Conservation (phyloP, 2,797 vertebrate genomes). For the Sebastiscus albofasciatus region DNA sequence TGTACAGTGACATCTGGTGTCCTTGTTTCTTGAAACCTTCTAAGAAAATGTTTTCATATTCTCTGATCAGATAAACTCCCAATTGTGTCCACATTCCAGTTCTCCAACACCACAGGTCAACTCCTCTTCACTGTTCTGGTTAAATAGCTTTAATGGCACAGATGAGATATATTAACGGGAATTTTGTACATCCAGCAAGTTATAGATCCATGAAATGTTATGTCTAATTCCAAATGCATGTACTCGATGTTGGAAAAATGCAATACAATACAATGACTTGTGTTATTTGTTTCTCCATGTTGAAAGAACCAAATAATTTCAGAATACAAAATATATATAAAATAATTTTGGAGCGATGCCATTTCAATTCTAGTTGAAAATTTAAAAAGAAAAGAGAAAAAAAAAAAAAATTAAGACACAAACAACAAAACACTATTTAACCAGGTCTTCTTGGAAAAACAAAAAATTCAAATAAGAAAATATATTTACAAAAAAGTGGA, state of each 20-base stretch:
- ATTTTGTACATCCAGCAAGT: neutral
- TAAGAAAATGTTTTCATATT: neutral
- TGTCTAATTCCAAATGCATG: neutral
- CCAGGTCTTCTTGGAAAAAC: constrained; percentile 54
- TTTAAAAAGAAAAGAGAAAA: neutral
- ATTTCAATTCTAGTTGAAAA: neutral
- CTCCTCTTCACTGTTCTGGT: constrained; percentile 40
- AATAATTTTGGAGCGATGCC: neutral
- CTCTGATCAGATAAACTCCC: neutral
- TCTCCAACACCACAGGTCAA: neutral
- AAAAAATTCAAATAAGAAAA: constrained; percentile 46
- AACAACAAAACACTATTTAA: constrained; percentile 33
- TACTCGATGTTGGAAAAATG: neutral
- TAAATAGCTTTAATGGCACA: constrained; percentile 71
- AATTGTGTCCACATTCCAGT: neutral
- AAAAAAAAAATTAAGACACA: neutral
- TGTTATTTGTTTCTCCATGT: neutral
- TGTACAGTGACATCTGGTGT: constrained; percentile 16
- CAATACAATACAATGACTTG: neutral
- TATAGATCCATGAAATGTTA: neutral
- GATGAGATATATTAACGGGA: neutral
- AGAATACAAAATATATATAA: neutral
- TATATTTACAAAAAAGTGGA: constrained; percentile 64
- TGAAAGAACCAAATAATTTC: neutral
- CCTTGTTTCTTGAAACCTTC: neutral